Evolutionary conservation across 2,888 invertebrate species (phyloP).

Genomic region (Ennomos erosarius): DNA sequence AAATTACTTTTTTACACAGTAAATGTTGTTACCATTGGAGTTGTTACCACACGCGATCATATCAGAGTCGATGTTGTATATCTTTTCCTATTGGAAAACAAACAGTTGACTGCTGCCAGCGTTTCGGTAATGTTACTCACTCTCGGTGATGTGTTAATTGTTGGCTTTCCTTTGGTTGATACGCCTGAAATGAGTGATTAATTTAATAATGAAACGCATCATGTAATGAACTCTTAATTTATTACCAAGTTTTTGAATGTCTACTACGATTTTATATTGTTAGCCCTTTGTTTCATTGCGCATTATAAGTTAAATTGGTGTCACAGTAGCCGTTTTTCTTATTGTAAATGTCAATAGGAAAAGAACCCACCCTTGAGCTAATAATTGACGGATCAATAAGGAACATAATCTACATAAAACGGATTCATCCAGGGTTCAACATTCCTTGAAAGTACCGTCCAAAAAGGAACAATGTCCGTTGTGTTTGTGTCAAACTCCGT

Average conservation of each 20-base stretch:
- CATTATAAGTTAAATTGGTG: too few species aligned
- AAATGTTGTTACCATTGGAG: not conserved
- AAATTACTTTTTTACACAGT: too few species aligned
- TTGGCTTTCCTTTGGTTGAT: slow-evolving; percentile 4
- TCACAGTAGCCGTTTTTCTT: too few species aligned
- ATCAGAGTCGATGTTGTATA: not conserved
- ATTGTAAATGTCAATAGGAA: too few species aligned
- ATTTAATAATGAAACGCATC: slow-evolving; percentile 11
- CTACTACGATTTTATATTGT: not conserved
- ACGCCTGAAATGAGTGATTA: not conserved
- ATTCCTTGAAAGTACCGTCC: not conserved
- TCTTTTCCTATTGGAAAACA: slow-evolving; percentile 27
- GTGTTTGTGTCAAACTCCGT: too few species aligned
- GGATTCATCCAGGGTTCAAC: too few species aligned
- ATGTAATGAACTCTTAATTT: slow-evolving; percentile 2
- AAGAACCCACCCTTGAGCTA: too few species aligned
- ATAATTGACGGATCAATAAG: too few species aligned
- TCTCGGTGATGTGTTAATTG: slow-evolving; percentile 2
- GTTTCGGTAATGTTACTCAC: slow-evolving; percentile 6
- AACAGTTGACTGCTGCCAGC: slow-evolving; percentile 1
- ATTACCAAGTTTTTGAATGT: not conserved
- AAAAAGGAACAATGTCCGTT: too few species aligned
- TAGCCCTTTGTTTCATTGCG: too few species aligned
- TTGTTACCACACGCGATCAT: not conserved
- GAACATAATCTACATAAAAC: too few species aligned